Conservation (phyloP, 2,888 invertebrate species). For the Bembecia ichneumoniformis region DNA sequence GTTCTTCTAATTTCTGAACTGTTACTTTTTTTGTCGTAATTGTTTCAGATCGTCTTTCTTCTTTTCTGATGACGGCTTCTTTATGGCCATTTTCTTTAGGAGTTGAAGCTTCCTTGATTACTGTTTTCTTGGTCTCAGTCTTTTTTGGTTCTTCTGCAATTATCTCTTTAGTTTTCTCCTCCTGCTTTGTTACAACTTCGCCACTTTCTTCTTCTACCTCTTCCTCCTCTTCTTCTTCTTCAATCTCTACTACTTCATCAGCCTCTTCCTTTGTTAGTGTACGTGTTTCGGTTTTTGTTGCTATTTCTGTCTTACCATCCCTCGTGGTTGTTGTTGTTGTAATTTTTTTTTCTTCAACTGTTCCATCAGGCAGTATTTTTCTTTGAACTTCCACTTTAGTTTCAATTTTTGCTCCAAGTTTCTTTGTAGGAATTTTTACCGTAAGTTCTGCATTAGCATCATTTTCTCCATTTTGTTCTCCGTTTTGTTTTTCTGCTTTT, state of each 20-base stretch:
- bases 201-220: constrained; percentile 16
- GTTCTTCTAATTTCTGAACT: constrained; percentile 27
- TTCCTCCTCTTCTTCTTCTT: constrained; percentile 33
- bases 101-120: constrained; percentile 10
- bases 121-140: constrained; percentile 11
- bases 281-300: constrained; percentile 55
- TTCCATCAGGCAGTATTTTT: constrained; percentile 52
- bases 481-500: constrained; percentile 27
- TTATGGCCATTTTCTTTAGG: constrained; percentile 25
- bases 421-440: constrained; percentile 51
- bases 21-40: constrained; percentile 47
- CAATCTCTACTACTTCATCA: constrained; percentile 16
- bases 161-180: background rate
- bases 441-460: constrained; percentile 44
- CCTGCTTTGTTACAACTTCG: background rate
- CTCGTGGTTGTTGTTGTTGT: constrained; percentile 59
- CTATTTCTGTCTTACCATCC: constrained; percentile 57
- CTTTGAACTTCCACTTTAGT: constrained; percentile 57
- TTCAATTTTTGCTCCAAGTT: constrained; percentile 54
- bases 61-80: constrained; percentile 33
- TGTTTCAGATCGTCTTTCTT: constrained; percentile 41
- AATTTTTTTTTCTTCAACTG: constrained; percentile 52
- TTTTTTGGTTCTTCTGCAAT: background rate
- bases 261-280: constrained; percentile 48
- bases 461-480: constrained; percentile 45